Evolutionary conservation across 2,797 vertebrate species (phyloP).

Genomic region (Botia kubotai): DNA sequence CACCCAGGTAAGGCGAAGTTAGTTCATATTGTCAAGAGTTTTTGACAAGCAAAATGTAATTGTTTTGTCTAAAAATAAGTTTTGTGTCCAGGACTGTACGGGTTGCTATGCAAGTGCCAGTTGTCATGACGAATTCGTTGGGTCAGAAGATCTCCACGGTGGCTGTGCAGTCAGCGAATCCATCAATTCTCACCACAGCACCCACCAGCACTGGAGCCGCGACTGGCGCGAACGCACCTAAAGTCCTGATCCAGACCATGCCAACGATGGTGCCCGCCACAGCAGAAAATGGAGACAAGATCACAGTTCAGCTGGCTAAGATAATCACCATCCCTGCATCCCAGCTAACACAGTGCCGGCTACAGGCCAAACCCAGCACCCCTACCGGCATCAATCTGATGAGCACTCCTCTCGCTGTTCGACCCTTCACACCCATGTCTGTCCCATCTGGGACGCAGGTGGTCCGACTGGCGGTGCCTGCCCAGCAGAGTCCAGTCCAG

Average conservation of each 20-base stretch:
- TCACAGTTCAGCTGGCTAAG: slow-evolving; percentile 96
- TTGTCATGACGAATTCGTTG: slow-evolving; percentile 94
- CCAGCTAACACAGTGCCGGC: slow-evolving; percentile 91
- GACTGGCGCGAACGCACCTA: slow-evolving; percentile 67
- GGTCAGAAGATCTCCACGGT: slow-evolving; percentile 96
- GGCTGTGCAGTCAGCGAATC: slow-evolving; percentile 87
- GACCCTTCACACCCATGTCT: slow-evolving; percentile 87
- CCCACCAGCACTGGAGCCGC: slow-evolving; percentile 79
- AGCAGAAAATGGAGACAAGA: slow-evolving; percentile 92
- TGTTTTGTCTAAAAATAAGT: too few relatives aligned
- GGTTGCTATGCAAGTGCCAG: slow-evolving; percentile 97
- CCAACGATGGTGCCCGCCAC: slow-evolving; percentile 91
- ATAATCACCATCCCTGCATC: slow-evolving; percentile 97
- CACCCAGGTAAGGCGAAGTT: slow-evolving; percentile 70
- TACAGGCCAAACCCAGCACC: slow-evolving; percentile 83
- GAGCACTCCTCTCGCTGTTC: slow-evolving; percentile 86
- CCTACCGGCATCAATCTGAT: slow-evolving; percentile 87
- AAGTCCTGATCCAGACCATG: slow-evolving; percentile 97
- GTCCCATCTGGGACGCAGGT: slow-evolving; percentile 86
- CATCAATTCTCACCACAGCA: slow-evolving; percentile 83
- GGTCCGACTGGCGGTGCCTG: slow-evolving; percentile 90
- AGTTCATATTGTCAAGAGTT: background rate
- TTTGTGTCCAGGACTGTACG: slow-evolving; percentile 85
- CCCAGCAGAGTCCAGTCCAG: slow-evolving; percentile 72
- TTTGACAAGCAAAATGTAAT: too few relatives aligned